Evolutionary conservation across 2,113 vertebrate genomes (phyloP).

Genomic region (Ranitomeya variabilis): DNA sequence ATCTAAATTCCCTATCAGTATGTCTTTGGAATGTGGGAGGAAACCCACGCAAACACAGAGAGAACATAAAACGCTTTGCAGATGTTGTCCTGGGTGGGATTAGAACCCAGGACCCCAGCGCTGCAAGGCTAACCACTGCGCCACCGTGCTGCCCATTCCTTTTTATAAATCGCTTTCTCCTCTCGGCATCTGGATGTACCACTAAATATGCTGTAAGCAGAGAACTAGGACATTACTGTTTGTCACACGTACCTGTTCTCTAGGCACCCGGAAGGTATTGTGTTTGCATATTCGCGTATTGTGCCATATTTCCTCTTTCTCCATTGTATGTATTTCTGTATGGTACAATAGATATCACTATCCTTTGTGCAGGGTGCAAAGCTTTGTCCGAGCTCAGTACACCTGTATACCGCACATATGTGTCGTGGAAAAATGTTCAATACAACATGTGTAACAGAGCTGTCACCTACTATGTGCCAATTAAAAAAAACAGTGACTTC

Average conservation of each 20-base stretch:
- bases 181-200: neutral
- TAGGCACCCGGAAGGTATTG: neutral
- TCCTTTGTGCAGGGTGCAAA: neutral
- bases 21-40: no score
- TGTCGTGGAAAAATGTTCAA: neutral
- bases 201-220: neutral
- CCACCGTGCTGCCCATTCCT: no score
- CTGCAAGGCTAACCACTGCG: no score
- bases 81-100: no score
- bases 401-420: neutral
- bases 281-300: neutral
- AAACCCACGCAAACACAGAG: no score
- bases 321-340: neutral
- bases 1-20: no score
- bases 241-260: neutral
- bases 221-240: neutral
- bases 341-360: neutral
- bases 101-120: no score
- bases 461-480: no score
- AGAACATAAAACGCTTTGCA: no score
- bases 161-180: neutral
- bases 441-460: neutral
- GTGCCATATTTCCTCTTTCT: neutral
- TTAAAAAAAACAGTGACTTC: no score
- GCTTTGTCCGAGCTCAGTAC: neutral